Evolutionary conservation across 64 coral and sea anemone genomes (phyloP), one percentile per base, ranked within the genome.

Genomic region (Montipora cactus): DNA sequence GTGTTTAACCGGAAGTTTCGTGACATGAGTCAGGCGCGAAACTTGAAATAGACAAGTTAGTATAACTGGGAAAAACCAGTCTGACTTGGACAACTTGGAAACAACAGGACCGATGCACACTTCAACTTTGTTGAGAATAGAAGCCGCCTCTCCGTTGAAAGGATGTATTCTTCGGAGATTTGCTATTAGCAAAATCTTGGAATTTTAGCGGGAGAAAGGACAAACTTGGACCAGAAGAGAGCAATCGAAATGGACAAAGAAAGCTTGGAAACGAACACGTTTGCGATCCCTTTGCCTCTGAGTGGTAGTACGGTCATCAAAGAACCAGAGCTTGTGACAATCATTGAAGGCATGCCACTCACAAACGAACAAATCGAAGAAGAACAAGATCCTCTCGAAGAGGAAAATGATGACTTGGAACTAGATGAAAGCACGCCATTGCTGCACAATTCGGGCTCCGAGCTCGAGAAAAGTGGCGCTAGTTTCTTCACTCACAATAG

Each of bases 301-400:
- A 22, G 25, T 18, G 16, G 14, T 13, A 67, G 62, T 22, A 66
- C 83, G 5, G 85, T 93, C 11, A 47, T 81, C 15, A 93, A 93
- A 81, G 92, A 93, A 81, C 92, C 92, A 1, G 92, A 93, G 8
- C 58, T 93, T 7, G 84, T 93, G 58, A 93, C 92, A 15, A 93
- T 93, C 25, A 44, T 88, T 77, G 92, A 93, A 49, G 85, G 51
- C 74, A 75, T 88, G 87, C 84, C 92, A 9, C 48, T 93, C 45
- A 93, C 92, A 12, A 88, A 77, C 15, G 92, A 93, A 81, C 92
- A 93, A 73, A 85, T 93, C 6, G 92, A 93, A 75, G 83, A 88
- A 87, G 92, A 93, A 47, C 90, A 86, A 45, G 77, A 91, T 23
- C 71, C 84, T 9, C 15, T 73, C 15, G 91, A 93, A 78, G 81